Evolutionary conservation across 1,140 invertebrate species (phyloP).

Genomic region (Hormaphis cornu): DNA sequence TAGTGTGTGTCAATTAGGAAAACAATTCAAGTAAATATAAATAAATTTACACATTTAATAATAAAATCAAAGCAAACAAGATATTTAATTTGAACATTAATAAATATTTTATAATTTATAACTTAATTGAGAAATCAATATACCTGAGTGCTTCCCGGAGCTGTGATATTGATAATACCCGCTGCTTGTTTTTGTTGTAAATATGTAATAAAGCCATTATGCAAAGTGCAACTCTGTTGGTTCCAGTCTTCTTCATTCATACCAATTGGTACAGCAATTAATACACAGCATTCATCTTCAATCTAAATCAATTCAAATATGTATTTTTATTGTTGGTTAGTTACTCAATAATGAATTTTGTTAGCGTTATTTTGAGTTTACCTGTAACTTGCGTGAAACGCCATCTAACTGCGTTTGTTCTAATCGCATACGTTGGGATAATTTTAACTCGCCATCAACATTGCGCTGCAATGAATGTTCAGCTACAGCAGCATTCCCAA

Average conservation of each 20-base stretch:
- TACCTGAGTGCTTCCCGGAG: conserved; percentile 73
- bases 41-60: not conserved
- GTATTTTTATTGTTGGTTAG: not conserved
- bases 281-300: conserved; percentile 90
- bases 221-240: conserved; percentile 82
- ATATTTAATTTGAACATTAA: too few relatives aligned
- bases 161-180: conserved; percentile 91
- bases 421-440: conserved; percentile 91
- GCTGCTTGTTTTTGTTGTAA: conserved; percentile 92
- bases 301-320: conserved; percentile 51
- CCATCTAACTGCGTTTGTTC: conserved; percentile 90
- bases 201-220: conserved; percentile 90
- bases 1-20: too few relatives aligned
- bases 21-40: conserved; percentile 11
- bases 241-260: conserved; percentile 84
- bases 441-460: conserved; percentile 70
- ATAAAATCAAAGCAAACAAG: not conserved
- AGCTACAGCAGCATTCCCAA: conserved; percentile 80
- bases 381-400: conserved; percentile 91
- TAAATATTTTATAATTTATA: not conserved
- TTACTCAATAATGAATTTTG: not conserved
- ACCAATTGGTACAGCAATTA: conserved; percentile 89
- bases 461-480: conserved; percentile 69
- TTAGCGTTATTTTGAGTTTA: conserved; percentile 41
- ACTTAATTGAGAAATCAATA: conserved; percentile 13